Evolutionary conservation across 1,140 invertebrate species (phyloP), one percentile per base, ranked within the genome.

Genomic region (Bombus waltoni): DNA sequence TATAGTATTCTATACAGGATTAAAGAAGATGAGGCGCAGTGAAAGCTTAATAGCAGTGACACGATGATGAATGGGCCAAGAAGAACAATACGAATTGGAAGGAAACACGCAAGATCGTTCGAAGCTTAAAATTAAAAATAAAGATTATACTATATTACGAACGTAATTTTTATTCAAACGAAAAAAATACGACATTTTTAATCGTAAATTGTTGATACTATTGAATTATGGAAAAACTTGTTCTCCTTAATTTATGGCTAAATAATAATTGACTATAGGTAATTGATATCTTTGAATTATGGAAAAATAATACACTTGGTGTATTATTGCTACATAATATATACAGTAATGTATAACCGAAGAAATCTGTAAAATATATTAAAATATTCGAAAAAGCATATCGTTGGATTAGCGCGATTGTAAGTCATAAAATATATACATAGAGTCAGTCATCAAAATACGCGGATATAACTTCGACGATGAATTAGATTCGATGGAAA

Each of bases 281-380:
- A 42, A 38, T 6, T 10, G 15, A 2, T 35, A 53, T 6, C 22
- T 28, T 22, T 73, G 42, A 57, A 10, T 83, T 75, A 66, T 53
- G 72, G 11, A 35, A 66, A 75, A 75, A 83, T 75, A 35, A 75
- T 82, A 65, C 35, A 40, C 42, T 53, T 44, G 32, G 25, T 9
- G 32, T n/a, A 28, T 75, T 75, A 75, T 62, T 25, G 59, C 32
- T 15, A 35, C 66, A 66, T 44, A 53, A 66, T 75, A 38, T 15
- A 25, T 25, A 59, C 5, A 32, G n/a, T 5, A n/a, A 32, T 32
- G 15, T 32, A 22, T 66, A 35, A 42, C 32, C 18, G 18, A 66
- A 9, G 72, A 22, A 66, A 35, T 35, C 25, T 53, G 10, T 32
- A 76, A 83, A 40, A 76, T 40, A 68, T 65, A 18, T 25, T 53